Conservation (phyloP, 2,113 vertebrate species). For the Polypterus bichir region DNA sequence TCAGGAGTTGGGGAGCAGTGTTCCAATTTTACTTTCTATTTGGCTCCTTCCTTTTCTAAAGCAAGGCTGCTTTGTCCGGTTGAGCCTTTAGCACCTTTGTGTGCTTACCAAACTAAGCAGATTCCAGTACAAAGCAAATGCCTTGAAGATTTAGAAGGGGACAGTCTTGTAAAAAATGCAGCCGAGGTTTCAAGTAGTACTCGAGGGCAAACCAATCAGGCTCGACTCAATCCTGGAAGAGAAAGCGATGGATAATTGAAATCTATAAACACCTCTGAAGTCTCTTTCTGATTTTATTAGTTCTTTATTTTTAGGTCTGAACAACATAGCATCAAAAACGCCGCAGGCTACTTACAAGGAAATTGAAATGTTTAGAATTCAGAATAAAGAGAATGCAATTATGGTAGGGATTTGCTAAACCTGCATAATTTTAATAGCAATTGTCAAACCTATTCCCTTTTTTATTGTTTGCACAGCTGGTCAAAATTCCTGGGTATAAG, state of each 20-base stretch:
- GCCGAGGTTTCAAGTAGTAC: constrained; percentile 61
- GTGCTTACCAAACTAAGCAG: constrained; percentile 63
- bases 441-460: constrained; percentile 48
- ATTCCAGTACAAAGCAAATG: constrained; percentile 62
- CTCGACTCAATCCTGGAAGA: constrained; percentile 60
- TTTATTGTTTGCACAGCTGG: constrained; percentile 64
- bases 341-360: constrained; percentile 56
- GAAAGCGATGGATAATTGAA: constrained; percentile 66
- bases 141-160: constrained; percentile 30
- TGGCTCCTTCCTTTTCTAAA: constrained; percentile 69
- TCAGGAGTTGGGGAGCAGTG: constrained; percentile 72
- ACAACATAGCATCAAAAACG: constrained; percentile 69
- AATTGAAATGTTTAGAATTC: constrained; percentile 61
- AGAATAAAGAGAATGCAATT: constrained; percentile 54
- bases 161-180: constrained; percentile 36
- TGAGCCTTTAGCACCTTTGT: constrained; percentile 59
- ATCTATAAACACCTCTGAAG: constrained; percentile 71
- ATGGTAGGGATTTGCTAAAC: constrained; percentile 49
- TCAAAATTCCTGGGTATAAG: constrained; percentile 30
- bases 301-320: constrained; percentile 54
- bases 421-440: constrained; percentile 50
- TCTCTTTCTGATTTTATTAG: constrained; percentile 62
- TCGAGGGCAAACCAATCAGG: constrained; percentile 61
- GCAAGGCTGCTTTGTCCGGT: constrained; percentile 58
- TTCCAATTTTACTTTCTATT: constrained; percentile 73